Evolutionary conservation across 2,797 vertebrate species (phyloP), one percentile per base, ranked within the genome.

Genomic region (Cygnus olor): DNA sequence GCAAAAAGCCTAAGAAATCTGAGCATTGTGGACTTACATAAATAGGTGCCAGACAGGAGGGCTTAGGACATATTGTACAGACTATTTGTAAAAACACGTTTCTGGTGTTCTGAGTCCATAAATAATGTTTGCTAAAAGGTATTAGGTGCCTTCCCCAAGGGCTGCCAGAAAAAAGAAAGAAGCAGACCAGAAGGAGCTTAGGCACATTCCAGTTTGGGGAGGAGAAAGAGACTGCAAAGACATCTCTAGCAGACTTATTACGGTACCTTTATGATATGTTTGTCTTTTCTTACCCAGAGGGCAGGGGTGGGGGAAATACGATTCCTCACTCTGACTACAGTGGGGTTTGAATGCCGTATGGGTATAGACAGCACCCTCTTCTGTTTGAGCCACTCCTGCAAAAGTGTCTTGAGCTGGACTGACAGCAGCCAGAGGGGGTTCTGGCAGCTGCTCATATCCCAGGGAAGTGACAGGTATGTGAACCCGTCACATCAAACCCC

Each of bases 201-300:
- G 86, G 81, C 81, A 89, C 95, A 96, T 97, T 97, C 95, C 96
- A 95, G n/a, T 66, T 92, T 88, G 76, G 90, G 95, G 93, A 89
- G 95, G 95, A 93, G 94, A 96, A 93, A 78, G 65, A 83, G 72
- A 40, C 74, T 90, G 91, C 58, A 54, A 94, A 96, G 86, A 79
- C 86, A 88, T 72, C 84, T 80, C 79, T 69, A 89, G 84, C 86
- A 95, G 86, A 80, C 76, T 85, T 92, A 70, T 57, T 84, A 78
- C 3, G 21, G 65, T 90, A 92, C 72, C 54, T 90, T 89, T 83
- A 80, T 90, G 80, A 90, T 89, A 92, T 56, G 72, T 94, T 94
- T 90, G 45, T 49, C 57, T 87, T 93, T 96, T 89, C 89, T 85
- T 93, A 83, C 45, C 93, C 66, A 25, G 80, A 89, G 90, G 94